These are phyloP conservation scores for Eulemur mongoz DNA, from an alignment of 2,797 vertebrate species.

Conservation along the genomic window DNA sequence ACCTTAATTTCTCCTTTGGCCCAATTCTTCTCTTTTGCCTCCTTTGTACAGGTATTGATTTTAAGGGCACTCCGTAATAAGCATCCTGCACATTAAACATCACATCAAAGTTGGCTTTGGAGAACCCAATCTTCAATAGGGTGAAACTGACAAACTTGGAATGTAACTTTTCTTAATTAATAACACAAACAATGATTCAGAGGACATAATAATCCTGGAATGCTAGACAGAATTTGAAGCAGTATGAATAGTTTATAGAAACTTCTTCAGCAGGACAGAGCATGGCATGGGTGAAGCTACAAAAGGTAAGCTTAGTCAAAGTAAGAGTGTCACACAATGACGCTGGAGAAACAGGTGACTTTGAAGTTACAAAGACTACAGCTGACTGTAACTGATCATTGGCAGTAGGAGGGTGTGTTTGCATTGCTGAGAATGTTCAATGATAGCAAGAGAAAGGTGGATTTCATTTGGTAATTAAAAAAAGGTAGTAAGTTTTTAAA, in stretches of 20 bases:
- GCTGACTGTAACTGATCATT: background rate
- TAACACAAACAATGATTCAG: background rate
- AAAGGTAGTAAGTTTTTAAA: background rate
- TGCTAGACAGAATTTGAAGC: background rate
- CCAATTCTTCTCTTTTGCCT: background rate
- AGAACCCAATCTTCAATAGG: background rate
- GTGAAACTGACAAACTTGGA: background rate
- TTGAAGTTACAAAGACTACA: background rate
- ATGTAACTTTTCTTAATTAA: background rate
- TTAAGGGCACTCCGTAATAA: background rate
- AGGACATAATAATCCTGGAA: background rate
- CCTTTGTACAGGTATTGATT: background rate
- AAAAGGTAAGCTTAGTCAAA: background rate
- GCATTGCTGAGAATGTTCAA: background rate
- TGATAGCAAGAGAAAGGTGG: background rate
- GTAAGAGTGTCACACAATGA: background rate
- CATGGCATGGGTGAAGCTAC: background rate
- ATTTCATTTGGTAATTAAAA: background rate
- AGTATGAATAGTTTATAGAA: background rate
- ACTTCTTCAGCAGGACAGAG: background rate
- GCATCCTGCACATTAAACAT: background rate
- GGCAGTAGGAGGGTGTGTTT: background rate
- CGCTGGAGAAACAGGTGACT: background rate
- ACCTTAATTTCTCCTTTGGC: background rate
- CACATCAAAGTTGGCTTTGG: background rate